A percentile compares a stretch with the other conserved stretches of the same genome.
phyloP scores from a whole-genome alignment of 2,888 invertebrate species.

The Alitta virens region DNA sequence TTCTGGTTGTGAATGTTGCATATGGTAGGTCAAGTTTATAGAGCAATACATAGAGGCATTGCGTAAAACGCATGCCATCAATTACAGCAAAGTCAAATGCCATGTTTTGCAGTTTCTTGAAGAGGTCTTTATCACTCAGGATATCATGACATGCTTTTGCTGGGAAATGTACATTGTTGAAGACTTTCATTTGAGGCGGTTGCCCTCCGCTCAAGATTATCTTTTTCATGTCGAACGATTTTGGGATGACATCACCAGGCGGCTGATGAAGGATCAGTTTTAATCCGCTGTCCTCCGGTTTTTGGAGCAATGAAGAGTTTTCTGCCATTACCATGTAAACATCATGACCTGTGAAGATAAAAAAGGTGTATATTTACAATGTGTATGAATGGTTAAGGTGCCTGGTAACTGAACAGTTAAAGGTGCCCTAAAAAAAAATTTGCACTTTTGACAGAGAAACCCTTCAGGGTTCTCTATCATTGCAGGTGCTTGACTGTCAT shows the following conservation, averaged over 20 bases:
- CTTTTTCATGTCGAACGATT: too few relatives aligned
- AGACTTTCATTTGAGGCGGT: too few relatives aligned
- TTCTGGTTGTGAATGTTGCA: neutral
- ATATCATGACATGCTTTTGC: too few relatives aligned
- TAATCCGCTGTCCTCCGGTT: neutral
- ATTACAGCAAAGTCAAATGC: slow-evolving; percentile 1
- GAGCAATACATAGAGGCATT: neutral
- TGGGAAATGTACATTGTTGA: too few relatives aligned
- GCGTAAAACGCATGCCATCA: slow-evolving; percentile 1
- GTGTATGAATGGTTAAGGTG: too few relatives aligned
- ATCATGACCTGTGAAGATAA: slow-evolving; percentile 5
- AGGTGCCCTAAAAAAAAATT: too few relatives aligned
- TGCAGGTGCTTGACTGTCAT: too few relatives aligned
- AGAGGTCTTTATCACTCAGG: neutral
- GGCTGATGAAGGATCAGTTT: neutral
- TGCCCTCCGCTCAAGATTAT: too few relatives aligned
- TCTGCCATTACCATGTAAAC: neutral
- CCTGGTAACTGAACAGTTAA: too few relatives aligned
- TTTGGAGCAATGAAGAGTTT: neutral
- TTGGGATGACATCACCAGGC: neutral
- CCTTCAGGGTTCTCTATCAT: too few relatives aligned
- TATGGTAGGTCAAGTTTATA: slow-evolving; percentile 6
- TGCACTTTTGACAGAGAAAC: too few relatives aligned
- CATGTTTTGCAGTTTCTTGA: neutral
- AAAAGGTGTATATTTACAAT: too few relatives aligned